Percentiles rank a stretch among this genome's conserved stretches.
Conservation (phyloP, 64 coral and sea anemone genomes). For the Astreopora myriophthalma region DNA sequence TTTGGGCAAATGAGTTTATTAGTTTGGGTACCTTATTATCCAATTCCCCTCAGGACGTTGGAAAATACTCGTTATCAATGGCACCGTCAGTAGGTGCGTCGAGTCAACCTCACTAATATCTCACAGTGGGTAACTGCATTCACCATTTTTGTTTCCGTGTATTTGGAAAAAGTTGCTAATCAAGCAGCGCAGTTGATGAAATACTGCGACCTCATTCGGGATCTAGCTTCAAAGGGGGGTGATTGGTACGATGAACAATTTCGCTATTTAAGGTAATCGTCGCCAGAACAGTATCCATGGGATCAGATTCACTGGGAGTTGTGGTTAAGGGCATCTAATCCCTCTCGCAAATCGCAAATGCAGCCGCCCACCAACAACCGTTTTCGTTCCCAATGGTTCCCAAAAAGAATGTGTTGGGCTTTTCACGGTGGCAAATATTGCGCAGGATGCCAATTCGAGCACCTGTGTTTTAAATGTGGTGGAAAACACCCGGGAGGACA, state of each 20-base stretch:
- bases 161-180: constrained; percentile 2
- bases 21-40: not conserved
- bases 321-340: constrained; percentile 5
- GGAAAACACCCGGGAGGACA: not conserved
- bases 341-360: not conserved
- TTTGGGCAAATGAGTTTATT: not conserved
- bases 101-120: not conserved
- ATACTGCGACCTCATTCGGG: constrained; percentile 12
- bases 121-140: constrained; percentile 20
- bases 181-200: constrained; percentile 30
- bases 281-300: constrained; percentile 20
- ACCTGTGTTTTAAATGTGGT: constrained; percentile 13
- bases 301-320: constrained; percentile 45
- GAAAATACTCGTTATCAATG: not conserved
- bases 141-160: constrained; percentile 42
- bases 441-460: not conserved
- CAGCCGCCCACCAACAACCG: not conserved
- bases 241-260: constrained; percentile 54
- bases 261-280: constrained; percentile 10
- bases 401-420: not conserved
- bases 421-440: constrained; percentile 6
- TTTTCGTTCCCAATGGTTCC: not conserved
- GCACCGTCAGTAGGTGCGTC: not conserved
- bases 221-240: not conserved
- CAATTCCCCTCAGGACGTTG: not conserved